Evolutionary conservation across 2,797 vertebrate genomes (phyloP).

Genomic region (Tokudaia muenninki): DNA sequence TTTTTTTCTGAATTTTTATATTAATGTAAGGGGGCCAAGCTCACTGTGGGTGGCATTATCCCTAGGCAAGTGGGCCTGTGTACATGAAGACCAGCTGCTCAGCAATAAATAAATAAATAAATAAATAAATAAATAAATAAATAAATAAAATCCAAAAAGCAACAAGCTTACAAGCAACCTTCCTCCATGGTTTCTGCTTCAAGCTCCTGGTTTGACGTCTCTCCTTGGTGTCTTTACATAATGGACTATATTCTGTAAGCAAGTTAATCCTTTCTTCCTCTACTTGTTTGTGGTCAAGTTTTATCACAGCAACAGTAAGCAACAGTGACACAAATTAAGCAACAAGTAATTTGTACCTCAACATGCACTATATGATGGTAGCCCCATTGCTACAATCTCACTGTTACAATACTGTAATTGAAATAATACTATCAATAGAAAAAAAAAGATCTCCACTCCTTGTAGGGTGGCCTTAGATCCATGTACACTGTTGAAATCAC

Average conservation of each 20-base stretch:
- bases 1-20: not conserved
- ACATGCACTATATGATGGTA: not conserved
- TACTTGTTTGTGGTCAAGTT: not conserved
- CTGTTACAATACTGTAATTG: not conserved
- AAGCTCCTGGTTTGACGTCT: not conserved
- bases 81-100: not conserved
- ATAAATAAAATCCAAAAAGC: no score
- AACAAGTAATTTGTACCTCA: not conserved
- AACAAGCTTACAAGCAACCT: not conserved
- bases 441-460: not conserved
- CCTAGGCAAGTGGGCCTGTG: not conserved
- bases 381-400: not conserved
- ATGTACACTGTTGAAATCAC: not conserved
- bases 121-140: no score
- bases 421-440: not conserved
- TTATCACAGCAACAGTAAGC: not conserved
- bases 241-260: not conserved
- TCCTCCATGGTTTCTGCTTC: not conserved
- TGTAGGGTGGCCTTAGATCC: not conserved
- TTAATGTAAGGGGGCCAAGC: not conserved
- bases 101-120: no score
- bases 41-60: not conserved
- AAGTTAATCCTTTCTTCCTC: not conserved
- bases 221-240: fast-evolving
- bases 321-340: not conserved